Conservation (phyloP, 2,888 invertebrate genomes). For the Andrena chrysosceles region DNA sequence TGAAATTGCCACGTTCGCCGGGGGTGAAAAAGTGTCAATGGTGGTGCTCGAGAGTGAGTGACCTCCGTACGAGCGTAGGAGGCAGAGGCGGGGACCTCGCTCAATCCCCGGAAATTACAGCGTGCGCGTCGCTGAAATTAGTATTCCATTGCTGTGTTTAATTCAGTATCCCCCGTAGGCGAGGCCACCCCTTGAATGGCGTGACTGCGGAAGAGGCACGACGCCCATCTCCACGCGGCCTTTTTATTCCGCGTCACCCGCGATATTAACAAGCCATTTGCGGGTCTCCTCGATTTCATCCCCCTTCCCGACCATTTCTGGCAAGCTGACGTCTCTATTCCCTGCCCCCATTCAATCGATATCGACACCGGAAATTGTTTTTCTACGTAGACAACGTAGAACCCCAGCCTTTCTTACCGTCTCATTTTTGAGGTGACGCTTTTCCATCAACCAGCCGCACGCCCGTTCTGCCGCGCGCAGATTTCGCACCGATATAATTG, state of each 20-base stretch:
- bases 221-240: neutral
- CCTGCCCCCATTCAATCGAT: neutral
- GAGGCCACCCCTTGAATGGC: constrained; percentile 42
- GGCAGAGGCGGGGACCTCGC: neutral
- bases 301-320: constrained; percentile 15
- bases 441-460: neutral
- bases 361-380: constrained; percentile 32
- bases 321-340: constrained; percentile 34
- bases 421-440: constrained; percentile 28
- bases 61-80: neutral
- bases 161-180: constrained; percentile 36
- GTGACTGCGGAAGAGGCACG: constrained; percentile 11
- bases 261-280: constrained; percentile 66
- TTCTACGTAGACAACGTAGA: neutral
- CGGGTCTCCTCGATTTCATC: constrained; percentile 28
- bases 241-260: constrained; percentile 58
- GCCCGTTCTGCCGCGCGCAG: neutral
- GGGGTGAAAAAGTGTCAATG: constrained; percentile 1
- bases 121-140: constrained; percentile 68
- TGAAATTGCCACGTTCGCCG: constrained; percentile 16
- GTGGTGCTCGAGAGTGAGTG: neutral
- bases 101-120: constrained; percentile 46
- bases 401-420: constrained; percentile 9
- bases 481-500: constrained; percentile 11
- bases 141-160: constrained; percentile 69